Conservation (phyloP, 2,797 vertebrate species). For the Mormyrus hasselquistii region DNA sequence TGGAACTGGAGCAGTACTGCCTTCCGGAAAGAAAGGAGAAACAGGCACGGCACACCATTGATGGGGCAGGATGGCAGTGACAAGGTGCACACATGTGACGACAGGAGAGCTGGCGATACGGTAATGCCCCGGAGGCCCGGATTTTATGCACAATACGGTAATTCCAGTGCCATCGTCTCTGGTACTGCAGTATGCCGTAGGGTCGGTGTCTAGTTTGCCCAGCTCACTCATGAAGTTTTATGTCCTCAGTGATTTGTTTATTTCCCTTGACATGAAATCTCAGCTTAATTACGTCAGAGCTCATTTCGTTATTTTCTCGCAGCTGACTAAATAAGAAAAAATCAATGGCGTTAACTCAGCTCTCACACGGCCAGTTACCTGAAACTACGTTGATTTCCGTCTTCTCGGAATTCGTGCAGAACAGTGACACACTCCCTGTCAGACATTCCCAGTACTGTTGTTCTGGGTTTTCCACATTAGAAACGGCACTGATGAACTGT, state of each 20-base stretch:
- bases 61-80: neutral
- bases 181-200: neutral
- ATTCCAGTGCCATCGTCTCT: neutral
- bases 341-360: slow-evolving; percentile 62
- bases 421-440: slow-evolving; percentile 65
- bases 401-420: slow-evolving; percentile 69
- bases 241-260: slow-evolving; percentile 58
- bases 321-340: slow-evolving; percentile 65
- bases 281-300: slow-evolving; percentile 61
- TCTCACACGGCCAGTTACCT: slow-evolving; percentile 65
- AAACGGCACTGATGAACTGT: slow-evolving; percentile 44
- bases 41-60: neutral
- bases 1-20: neutral
- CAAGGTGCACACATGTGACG: neutral
- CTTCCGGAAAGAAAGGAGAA: neutral
- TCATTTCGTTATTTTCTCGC: slow-evolving; percentile 48
- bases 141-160: neutral
- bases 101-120: neutral
- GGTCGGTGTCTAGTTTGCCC: neutral
- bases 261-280: slow-evolving; percentile 52
- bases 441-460: slow-evolving; percentile 55
- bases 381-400: slow-evolving; percentile 62
- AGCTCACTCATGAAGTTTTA: slow-evolving; percentile 38
- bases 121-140: neutral
- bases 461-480: slow-evolving; percentile 57